Evolutionary conservation across 2,888 invertebrate genomes (phyloP), one percentile per base, ranked within the genome.

Genomic region (Orchesellides sinensis): DNA sequence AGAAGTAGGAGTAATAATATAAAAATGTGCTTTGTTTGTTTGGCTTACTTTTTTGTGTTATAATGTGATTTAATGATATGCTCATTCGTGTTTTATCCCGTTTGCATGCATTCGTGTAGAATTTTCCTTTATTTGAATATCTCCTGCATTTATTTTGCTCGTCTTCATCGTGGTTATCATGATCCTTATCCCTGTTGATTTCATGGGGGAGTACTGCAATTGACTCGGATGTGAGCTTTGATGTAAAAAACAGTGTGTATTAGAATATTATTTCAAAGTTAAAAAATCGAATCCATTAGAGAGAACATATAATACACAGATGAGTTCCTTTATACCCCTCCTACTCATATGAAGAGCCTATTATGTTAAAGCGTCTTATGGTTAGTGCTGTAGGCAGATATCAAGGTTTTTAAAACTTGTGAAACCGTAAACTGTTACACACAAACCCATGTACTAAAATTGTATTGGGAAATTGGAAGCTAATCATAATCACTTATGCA

Each of bases 11-110:
- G n/a, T n/a, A n/a, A n/a, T n/a, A n/a, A n/a, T n/a, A n/a, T n/a
- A n/a, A n/a, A 40, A 65, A 65, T 45, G 65, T 21, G 65, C 35
- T 65, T 65, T 65, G 40, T 40, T 10, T 23, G 21, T 54, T 27
- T 61, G 3, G 35, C 32, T 61, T 61, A 32, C 27, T n/a, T 59
- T 32, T 56, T 56, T 56, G 56, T 25, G n/a, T 27, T 56, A 27
- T 25, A 19, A 35, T 78, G 49, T n/a, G 59, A 35, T 69, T 29
- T 23, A 52, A 56, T 59, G 27, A 32, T 47, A 40, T 40, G n/a
- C 40, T 40, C 10, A 40, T 40, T 40, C 40, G 14, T 10, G 14
- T 40, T 54, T 40, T 23, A 54, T 54, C 12, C n/a, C 3, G 25
- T 54, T 12, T 23, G 54, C 25, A 21, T 23, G 25, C 25, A 25